phyloP scores from a whole-genome alignment of 2,888 invertebrate genomes.

The Scaptomyza cyrtandrae region DNA sequence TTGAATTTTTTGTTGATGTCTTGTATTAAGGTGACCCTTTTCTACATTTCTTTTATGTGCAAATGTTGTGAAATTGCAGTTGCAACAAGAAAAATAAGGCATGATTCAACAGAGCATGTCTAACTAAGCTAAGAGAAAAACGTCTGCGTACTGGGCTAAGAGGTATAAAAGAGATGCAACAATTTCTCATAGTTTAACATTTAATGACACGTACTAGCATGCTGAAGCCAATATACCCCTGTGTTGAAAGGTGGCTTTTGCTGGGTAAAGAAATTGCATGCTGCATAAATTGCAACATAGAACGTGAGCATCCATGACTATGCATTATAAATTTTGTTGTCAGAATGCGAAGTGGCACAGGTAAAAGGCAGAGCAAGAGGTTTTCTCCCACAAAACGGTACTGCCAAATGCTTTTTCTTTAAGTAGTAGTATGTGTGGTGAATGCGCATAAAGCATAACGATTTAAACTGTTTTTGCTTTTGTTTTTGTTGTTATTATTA shows the following conservation, averaged over 20 bases:
- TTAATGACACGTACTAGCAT: not conserved
- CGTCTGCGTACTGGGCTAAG: too few relatives aligned
- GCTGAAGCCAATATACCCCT: slow-evolving; percentile 11
- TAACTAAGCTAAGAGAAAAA: slow-evolving; percentile 3
- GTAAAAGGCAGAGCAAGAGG: slow-evolving; percentile 25
- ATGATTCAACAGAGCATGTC: slow-evolving; percentile 54
- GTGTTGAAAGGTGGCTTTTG: not conserved
- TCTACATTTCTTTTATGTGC: slow-evolving; percentile 13
- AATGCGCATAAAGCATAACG: slow-evolving; percentile 53
- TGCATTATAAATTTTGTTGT: slow-evolving; percentile 12
- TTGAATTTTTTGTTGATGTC: slow-evolving; percentile 7
- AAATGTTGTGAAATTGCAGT: slow-evolving; percentile 40
- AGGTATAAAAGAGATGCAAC: slow-evolving; percentile 5
- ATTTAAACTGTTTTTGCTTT: slow-evolving; percentile 36
- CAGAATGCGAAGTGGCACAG: slow-evolving; percentile 28
- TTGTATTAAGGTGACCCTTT: slow-evolving; percentile 48
- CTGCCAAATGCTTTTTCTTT: slow-evolving; percentile 13
- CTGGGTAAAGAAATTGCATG: slow-evolving; percentile 60
- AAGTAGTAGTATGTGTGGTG: not conserved
- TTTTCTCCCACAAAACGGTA: slow-evolving; percentile 37
- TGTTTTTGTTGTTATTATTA: slow-evolving; percentile 25
- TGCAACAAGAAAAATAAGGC: slow-evolving; percentile 33
- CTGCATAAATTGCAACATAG: slow-evolving; percentile 49
- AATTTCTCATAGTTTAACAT: not conserved
- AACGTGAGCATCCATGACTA: slow-evolving; percentile 30